Conservation (phyloP, 2,888 invertebrate species). For the Gari tellinella region DNA sequence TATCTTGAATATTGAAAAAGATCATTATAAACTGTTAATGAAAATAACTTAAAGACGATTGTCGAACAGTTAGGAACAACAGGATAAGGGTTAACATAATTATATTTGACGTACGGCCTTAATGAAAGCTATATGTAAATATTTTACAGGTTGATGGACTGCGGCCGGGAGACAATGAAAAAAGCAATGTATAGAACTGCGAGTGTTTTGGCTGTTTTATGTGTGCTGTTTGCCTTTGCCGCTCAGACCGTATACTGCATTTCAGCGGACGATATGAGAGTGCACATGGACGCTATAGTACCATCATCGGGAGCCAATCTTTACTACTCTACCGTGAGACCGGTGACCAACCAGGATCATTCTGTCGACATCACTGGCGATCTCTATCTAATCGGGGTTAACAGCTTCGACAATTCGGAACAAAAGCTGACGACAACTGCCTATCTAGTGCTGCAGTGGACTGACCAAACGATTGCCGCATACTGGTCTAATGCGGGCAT, state of each 20-base stretch:
- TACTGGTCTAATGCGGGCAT: constrained; percentile 33
- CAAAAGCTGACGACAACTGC: constrained; percentile 61
- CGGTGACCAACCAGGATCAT: constrained; percentile 50
- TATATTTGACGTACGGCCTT: too few species aligned
- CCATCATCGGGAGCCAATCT: constrained; percentile 30
- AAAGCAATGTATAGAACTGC: too few species aligned
- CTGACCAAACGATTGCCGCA: constrained; percentile 46
- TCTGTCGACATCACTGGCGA: constrained; percentile 48
- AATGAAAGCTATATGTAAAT: too few species aligned
- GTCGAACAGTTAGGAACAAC: too few species aligned
- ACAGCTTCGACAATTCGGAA: constrained; percentile 55
- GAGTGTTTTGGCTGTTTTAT: too few species aligned
- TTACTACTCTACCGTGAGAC: constrained; percentile 62
- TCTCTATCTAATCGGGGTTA: constrained; percentile 57
- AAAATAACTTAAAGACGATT: too few species aligned
- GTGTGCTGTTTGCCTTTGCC: too few species aligned
- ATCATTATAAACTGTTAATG: too few species aligned
- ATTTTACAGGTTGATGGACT: too few species aligned
- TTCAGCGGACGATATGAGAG: constrained; percentile 7
- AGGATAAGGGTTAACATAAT: too few species aligned
- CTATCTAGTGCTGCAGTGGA: constrained; percentile 58
- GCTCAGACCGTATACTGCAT: neutral
- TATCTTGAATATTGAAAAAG: too few species aligned
- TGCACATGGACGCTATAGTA: constrained; percentile 8
- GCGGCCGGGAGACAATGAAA: too few species aligned